phyloP scores from a whole-genome alignment of 2,797 vertebrate species.

The Tolypeutes matacus region DNA sequence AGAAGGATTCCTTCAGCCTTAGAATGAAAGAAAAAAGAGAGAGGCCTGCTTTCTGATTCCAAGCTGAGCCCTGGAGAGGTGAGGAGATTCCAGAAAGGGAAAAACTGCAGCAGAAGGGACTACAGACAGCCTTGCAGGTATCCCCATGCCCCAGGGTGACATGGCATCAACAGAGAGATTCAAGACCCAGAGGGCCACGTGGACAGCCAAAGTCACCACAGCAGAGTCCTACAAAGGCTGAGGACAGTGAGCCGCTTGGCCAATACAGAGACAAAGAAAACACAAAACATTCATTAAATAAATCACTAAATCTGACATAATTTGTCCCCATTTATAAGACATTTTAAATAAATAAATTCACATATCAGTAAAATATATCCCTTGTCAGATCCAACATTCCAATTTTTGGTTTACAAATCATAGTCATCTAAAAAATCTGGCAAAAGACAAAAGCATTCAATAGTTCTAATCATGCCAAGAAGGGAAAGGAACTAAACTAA shows the following conservation, averaged over 20 bases:
- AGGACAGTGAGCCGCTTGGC: not conserved
- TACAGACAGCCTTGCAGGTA: too few species aligned
- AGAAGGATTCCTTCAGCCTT: conserved; percentile 4
- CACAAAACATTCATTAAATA: not conserved
- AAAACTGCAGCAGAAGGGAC: not conserved
- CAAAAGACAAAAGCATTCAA: not conserved
- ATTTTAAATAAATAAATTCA: conserved; percentile 48
- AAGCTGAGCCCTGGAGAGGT: not conserved
- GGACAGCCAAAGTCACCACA: not conserved
- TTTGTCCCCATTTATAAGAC: not conserved
- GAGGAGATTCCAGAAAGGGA: not conserved
- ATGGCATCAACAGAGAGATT: not conserved
- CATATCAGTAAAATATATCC: not conserved
- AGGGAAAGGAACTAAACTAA: not conserved
- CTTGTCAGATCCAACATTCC: not conserved
- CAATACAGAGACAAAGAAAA: not conserved
- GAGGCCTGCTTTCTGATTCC: not conserved
- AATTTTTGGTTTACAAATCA: not conserved
- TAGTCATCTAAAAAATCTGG: not conserved
- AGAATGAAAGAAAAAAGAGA: not conserved
- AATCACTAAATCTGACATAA: not conserved
- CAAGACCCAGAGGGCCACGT: not conserved
- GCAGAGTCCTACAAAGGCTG: not conserved
- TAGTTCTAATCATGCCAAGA: not conserved
- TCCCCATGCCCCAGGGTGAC: not conserved